Conservation (phyloP, 2,888 invertebrate genomes). For the Emmelina monodactyla region DNA sequence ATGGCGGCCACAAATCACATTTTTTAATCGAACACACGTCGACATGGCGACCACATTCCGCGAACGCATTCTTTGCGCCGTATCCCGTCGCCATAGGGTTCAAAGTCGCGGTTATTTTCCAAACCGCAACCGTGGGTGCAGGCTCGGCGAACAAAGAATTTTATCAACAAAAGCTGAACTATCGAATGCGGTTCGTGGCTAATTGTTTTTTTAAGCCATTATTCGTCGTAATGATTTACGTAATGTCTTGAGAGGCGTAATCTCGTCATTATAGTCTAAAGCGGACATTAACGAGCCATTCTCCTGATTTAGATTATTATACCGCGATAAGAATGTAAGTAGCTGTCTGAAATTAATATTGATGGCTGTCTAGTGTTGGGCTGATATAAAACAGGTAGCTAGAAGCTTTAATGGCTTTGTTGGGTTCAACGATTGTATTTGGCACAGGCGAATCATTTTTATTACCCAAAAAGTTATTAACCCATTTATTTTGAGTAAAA, state of each 20-base stretch:
- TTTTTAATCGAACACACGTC: conserved; percentile 63
- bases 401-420: too few relatives aligned
- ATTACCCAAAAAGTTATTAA: too few relatives aligned
- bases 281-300: conserved; percentile 41
- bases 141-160: conserved; percentile 46
- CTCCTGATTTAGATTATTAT: conserved; percentile 48
- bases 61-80: background rate
- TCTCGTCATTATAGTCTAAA: conserved; percentile 46
- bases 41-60: conserved; percentile 17
- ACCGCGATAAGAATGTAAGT: too few relatives aligned
- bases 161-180: conserved; percentile 62
- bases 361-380: too few relatives aligned
- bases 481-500: too few relatives aligned
- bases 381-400: too few relatives aligned
- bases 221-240: conserved; percentile 56
- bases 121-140: conserved; percentile 51
- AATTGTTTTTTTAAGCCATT: conserved; percentile 54
- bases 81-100: conserved; percentile 16
- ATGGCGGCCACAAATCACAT: conserved; percentile 61
- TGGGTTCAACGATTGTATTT: too few relatives aligned
- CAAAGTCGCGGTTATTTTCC: conserved; percentile 29
- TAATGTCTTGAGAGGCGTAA: conserved; percentile 35
- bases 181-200: conserved; percentile 57
- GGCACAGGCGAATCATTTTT: too few relatives aligned
- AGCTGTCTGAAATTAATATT: too few relatives aligned